Base-by-base conservation (phyloP, 2,113 vertebrate species). In the Etheostoma spectabile region DNA sequence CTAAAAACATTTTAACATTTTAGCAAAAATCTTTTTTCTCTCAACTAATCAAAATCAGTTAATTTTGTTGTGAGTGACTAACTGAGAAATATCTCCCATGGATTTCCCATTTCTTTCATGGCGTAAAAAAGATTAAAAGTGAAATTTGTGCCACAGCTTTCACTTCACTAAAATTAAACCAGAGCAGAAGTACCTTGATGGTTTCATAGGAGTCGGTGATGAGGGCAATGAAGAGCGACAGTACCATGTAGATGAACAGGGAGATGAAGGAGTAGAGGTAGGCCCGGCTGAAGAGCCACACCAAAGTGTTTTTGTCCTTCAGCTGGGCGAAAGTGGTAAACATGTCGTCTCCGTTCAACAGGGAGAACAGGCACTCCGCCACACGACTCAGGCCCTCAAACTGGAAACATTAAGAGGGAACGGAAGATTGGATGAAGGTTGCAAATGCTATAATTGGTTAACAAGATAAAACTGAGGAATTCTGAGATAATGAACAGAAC, bases 321-420 rank as follows among this genome's bases (percentile, higher is more conserved):
- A 99, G 96, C 85, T 99, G 94, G 19, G 97, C 97, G 64, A 99
- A 99, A 0, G 98, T 99, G n/a, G 96, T 95, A 89, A 99, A 99
- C 98, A 99, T 99, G 88, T 99, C 98, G n/a, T 99, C 98, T 0
- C 98, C 98, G 0, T 99, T 99, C 92, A 99, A 88, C 83, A 99
- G 93, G 35, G 98, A 99, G 92, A 99, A 99, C 21, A 99, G 93
- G 65, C 98, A 99, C 87, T 99, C 98, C 0, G 98, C 96, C 14
- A 99, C 98, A 0, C 96, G 96, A 86, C 96, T 97, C 93, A 99
- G 94, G 79, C 96, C 96, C 91, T 98, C 97, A 91, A 99, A 99
- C 98, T 99, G 84, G 81, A 86, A n/a, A 30, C 7, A 66, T 12
- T 55, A 52, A 59, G 46, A 12, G 45, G 2, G 8, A n/a, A 64